Conservation (phyloP, 2,113 vertebrate genomes). For the Triplophysa rosa region DNA sequence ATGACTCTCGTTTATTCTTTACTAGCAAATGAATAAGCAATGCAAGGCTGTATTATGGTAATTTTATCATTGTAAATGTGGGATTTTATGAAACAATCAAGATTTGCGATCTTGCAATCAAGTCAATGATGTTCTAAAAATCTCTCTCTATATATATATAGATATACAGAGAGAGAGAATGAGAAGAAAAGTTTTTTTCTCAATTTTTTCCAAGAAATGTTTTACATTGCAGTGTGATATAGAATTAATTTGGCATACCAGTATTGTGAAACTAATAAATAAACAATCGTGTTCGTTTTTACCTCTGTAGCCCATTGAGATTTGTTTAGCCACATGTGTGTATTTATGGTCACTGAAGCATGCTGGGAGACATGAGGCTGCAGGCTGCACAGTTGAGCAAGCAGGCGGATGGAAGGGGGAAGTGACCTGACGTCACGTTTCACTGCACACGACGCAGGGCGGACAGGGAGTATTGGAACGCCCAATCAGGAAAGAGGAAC, state of each 20-base stretch:
- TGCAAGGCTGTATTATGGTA: too few relatives aligned
- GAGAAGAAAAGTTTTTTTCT: too few relatives aligned
- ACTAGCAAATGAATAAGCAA: too few relatives aligned
- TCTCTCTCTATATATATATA: too few relatives aligned
- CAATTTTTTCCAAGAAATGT: too few relatives aligned
- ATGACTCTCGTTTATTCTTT: too few relatives aligned
- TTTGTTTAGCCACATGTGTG: conserved; percentile 47
- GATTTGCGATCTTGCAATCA: too few relatives aligned
- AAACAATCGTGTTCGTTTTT: conserved; percentile 9
- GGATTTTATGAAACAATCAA: too few relatives aligned
- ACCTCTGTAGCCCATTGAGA: conserved; percentile 20
- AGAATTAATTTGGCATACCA: neutral
- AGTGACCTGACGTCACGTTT: conserved; percentile 39
- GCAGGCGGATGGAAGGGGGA: conserved; percentile 37
- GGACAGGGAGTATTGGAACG: conserved; percentile 8
- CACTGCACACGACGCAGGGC: conserved; percentile 12
- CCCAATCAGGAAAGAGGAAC: conserved; percentile 37
- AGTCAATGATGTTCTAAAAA: too few relatives aligned
- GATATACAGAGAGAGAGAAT: too few relatives aligned
- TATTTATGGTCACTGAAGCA: conserved; percentile 51
- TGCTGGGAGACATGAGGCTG: conserved; percentile 51
- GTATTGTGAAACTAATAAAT: neutral
- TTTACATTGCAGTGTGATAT: too few relatives aligned
- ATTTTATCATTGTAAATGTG: too few relatives aligned
- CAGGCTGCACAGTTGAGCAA: conserved; percentile 32